Conservation (phyloP, 2,888 invertebrate species). For the Nyleta sp. region DNA sequence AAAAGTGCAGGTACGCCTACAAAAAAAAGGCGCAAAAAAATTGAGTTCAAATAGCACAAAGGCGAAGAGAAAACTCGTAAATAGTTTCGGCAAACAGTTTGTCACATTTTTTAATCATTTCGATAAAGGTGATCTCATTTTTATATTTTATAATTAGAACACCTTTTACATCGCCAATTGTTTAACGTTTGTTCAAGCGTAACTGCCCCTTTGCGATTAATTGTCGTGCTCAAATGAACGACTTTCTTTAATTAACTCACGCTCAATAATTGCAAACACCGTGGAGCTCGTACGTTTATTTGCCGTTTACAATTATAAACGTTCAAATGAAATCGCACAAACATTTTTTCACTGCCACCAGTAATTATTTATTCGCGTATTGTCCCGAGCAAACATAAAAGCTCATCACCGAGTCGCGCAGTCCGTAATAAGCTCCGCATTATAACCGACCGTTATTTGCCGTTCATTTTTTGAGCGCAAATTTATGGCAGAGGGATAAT, state of each 20-base stretch:
- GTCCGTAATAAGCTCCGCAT: not conserved
- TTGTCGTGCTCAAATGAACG: slow-evolving; percentile 15
- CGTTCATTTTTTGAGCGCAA: slow-evolving; percentile 25
- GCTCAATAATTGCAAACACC: slow-evolving; percentile 14
- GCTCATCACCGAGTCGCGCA: not conserved
- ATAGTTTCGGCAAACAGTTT: no score
- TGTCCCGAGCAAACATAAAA: slow-evolving; percentile 17
- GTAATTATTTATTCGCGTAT: slow-evolving; percentile 27
- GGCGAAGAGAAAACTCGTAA: no score
- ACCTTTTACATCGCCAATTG: slow-evolving; percentile 1
- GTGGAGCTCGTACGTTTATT: not conserved
- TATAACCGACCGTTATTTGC: slow-evolving; percentile 11
- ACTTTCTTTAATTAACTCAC: slow-evolving; percentile 19
- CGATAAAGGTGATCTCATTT: no score
- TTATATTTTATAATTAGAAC: slow-evolving; percentile 5
- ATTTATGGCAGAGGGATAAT: slow-evolving; percentile 32
- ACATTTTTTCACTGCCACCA: slow-evolving; percentile 1
- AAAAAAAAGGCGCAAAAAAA: no score
- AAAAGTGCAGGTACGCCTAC: no score
- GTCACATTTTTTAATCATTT: no score
- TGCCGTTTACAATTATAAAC: slow-evolving; percentile 10
- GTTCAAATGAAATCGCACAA: slow-evolving; percentile 8
- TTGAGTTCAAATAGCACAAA: no score
- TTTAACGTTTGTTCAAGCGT: slow-evolving; percentile 13
- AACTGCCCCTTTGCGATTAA: not conserved